Conservation (phyloP, 2,888 invertebrate species). For the Xestobium rufovillosum region DNA sequence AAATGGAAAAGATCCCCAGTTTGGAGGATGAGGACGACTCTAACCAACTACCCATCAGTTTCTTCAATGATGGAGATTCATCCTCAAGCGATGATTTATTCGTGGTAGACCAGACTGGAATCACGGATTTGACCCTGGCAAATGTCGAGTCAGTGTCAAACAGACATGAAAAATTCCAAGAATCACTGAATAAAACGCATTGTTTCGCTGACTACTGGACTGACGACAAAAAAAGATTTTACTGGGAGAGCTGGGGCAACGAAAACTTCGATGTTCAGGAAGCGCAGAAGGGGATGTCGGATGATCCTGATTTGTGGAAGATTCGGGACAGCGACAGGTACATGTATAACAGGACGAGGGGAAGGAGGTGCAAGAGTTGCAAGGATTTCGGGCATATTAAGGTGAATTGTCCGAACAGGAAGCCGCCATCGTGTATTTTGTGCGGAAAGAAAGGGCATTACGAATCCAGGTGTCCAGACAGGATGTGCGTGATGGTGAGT, state of each 20-base stretch:
- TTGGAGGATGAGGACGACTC: too few species aligned
- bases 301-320: slow-evolving; percentile 2
- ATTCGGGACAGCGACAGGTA: slow-evolving; percentile 2
- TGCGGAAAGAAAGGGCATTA: slow-evolving; percentile 55
- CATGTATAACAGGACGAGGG: background rate
- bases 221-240: background rate
- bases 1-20: too few species aligned
- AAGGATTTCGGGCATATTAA: background rate
- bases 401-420: background rate
- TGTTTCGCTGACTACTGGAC: slow-evolving; percentile 1
- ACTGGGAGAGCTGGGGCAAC: background rate
- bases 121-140: too few species aligned
- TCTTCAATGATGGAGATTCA: too few species aligned
- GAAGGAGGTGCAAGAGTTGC: background rate
- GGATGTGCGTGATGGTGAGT: too few species aligned
- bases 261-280: slow-evolving; percentile 1
- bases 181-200: too few species aligned
- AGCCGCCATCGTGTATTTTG: slow-evolving; percentile 30
- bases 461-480: slow-evolving; percentile 55
- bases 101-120: too few species aligned
- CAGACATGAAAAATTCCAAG: too few species aligned
- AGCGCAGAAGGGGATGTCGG: slow-evolving; percentile 1
- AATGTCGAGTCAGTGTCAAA: too few species aligned
- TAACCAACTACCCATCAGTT: too few species aligned
- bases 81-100: too few species aligned